These are phyloP conservation scores for Acipenser ruthenus DNA, from an alignment of 2,797 vertebrate genomes.

Conservation along the genomic window DNA sequence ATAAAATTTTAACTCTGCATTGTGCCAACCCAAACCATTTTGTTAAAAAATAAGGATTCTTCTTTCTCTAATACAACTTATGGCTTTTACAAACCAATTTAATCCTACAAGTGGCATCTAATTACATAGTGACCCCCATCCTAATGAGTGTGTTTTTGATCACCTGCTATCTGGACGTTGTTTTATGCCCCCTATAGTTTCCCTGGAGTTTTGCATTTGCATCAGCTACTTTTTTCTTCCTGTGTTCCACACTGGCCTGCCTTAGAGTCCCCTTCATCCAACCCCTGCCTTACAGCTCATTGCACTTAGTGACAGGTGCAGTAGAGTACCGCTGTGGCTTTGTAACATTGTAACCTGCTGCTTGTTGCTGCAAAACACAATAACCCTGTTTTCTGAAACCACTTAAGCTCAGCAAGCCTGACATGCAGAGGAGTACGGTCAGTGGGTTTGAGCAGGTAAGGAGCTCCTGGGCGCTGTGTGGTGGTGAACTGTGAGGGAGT, in stretches of 20 bases:
- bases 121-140: no score
- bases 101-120: no score
- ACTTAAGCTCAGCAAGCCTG: slow-evolving; percentile 2
- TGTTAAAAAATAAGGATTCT: no score
- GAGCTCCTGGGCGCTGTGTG: slow-evolving; percentile 9
- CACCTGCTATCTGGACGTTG: no score
- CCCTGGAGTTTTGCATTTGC: slow-evolving; percentile 9
- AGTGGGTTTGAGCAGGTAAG: slow-evolving; percentile 14
- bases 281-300: slow-evolving; percentile 5
- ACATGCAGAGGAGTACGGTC: background rate
- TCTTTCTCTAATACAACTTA: no score
- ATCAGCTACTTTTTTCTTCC: background rate
- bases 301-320: slow-evolving; percentile 11
- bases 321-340: slow-evolving; percentile 16
- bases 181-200: background rate
- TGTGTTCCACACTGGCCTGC: background rate
- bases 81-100: no score
- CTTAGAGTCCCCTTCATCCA: background rate
- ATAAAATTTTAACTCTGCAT: no score
- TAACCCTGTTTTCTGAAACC: slow-evolving; percentile 11
- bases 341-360: slow-evolving; percentile 11
- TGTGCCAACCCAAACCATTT: no score
- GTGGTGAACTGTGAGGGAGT: slow-evolving; percentile 1
- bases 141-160: no score
- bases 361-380: slow-evolving; percentile 3